Evolutionary conservation across 2,888 invertebrate genomes (phyloP).

Genomic region (Aspidiotus rigidus): DNA sequence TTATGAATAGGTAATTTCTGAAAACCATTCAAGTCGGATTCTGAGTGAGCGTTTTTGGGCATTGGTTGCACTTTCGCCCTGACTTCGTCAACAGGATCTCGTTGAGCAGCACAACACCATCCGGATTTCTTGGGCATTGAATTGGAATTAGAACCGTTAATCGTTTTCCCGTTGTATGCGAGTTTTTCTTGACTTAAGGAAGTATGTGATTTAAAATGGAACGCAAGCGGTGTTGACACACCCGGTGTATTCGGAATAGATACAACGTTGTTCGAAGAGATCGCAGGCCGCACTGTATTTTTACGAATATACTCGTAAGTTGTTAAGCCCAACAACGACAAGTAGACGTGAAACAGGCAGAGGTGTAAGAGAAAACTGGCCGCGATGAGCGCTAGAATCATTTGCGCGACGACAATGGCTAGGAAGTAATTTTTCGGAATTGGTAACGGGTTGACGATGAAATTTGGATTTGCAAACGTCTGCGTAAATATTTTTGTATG

Average conservation of each 20-base stretch:
- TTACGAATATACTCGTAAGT: slow-evolving; percentile 77
- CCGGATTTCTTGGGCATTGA: slow-evolving; percentile 4
- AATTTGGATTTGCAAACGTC: slow-evolving; percentile 37
- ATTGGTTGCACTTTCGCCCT: slow-evolving; percentile 13
- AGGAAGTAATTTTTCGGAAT: slow-evolving; percentile 45
- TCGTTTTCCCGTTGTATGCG: slow-evolving; percentile 9
- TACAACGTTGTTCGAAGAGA: neutral
- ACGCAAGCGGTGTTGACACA: slow-evolving; percentile 10
- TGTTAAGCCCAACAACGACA: slow-evolving; percentile 70
- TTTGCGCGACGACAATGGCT: slow-evolving; percentile 54
- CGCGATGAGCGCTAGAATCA: slow-evolving; percentile 62
- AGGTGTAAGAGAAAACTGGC: slow-evolving; percentile 70
- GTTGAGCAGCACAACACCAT: slow-evolving; percentile 8
- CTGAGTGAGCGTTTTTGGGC: slow-evolving; percentile 15
- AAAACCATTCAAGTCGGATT: slow-evolving; percentile 22
- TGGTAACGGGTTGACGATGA: slow-evolving; percentile 35
- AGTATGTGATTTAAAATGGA: slow-evolving; percentile 4
- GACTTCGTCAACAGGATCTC: slow-evolving; percentile 11
- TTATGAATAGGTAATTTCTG: neutral
- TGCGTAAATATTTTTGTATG: slow-evolving; percentile 34
- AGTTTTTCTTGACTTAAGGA: slow-evolving; percentile 1
- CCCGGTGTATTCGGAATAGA: neutral
- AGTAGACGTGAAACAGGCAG: slow-evolving; percentile 80
- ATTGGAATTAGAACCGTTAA: slow-evolving; percentile 15
- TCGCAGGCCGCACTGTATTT: slow-evolving; percentile 35